Percentiles rank a stretch among this genome's conserved stretches.
These are phyloP conservation scores for Meriones psammophilus DNA, from an alignment of 2,797 vertebrate genomes.

Conservation along the genomic window DNA sequence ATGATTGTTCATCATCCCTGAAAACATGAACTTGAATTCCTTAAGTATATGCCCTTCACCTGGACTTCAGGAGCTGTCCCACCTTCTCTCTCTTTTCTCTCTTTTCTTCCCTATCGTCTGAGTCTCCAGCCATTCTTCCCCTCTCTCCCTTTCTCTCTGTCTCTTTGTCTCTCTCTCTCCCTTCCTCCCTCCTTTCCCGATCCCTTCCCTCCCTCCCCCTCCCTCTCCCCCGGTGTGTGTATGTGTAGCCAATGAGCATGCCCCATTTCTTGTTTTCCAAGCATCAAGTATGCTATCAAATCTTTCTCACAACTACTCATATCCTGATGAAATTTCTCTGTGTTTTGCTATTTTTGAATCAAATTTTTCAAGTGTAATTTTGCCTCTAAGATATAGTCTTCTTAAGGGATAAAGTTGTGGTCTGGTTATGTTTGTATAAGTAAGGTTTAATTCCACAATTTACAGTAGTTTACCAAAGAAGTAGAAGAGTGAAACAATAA, in stretches of 20 bases:
- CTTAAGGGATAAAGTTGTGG: background rate
- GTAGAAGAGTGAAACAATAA: background rate
- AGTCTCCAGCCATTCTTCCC: background rate
- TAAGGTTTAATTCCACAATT: background rate
- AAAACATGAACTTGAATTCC: background rate
- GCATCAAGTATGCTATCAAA: background rate
- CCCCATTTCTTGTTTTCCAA: background rate
- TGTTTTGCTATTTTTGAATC: background rate
- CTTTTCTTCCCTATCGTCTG: background rate
- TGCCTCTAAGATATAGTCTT: background rate
- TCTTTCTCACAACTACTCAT: background rate
- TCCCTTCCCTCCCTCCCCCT: background rate
- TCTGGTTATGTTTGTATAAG: background rate
- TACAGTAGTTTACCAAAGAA: background rate
- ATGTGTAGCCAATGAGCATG: background rate
- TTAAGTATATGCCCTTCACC: background rate
- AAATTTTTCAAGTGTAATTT: slow-evolving; percentile 9
- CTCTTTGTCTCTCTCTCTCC: background rate
- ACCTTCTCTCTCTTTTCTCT: background rate
- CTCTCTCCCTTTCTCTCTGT: background rate
- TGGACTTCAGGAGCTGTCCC: background rate
- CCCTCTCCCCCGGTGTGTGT: background rate
- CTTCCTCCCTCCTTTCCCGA: background rate
- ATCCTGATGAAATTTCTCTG: background rate
- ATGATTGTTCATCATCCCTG: background rate